phyloP scores from a whole-genome alignment of 2,113 vertebrate genomes.

The Nothobranchius kuhntae region DNA sequence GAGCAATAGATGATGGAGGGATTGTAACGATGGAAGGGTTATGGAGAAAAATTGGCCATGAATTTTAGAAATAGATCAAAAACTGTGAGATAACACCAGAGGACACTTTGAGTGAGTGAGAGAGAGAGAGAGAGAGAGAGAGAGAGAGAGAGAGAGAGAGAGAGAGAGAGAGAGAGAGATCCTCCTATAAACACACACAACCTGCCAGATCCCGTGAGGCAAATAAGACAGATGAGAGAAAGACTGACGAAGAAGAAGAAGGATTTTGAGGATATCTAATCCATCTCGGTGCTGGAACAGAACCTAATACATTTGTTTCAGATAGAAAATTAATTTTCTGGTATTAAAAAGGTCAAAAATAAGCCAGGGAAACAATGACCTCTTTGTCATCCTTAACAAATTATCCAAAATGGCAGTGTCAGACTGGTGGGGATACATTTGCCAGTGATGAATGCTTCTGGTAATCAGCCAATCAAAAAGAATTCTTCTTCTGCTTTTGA shows the following conservation, averaged over 20 bases:
- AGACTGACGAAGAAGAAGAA: slow-evolving; percentile 38
- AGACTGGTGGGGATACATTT: slow-evolving; percentile 85
- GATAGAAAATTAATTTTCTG: slow-evolving; percentile 95
- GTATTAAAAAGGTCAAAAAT: slow-evolving; percentile 97
- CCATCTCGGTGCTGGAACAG: slow-evolving; percentile 86
- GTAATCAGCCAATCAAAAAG: slow-evolving; percentile 92
- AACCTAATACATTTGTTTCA: slow-evolving; percentile 94
- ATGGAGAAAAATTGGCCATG: slow-evolving; percentile 76
- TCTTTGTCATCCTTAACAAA: slow-evolving; percentile 96
- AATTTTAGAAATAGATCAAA: slow-evolving; percentile 76
- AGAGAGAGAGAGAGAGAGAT: slow-evolving; percentile 18
- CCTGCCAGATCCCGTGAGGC: neutral
- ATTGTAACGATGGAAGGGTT: slow-evolving; percentile 56
- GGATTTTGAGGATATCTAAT: slow-evolving; percentile 87
- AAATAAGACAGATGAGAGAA: slow-evolving; percentile 29
- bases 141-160: slow-evolving; percentile 6
- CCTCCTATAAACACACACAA: slow-evolving; percentile 11
- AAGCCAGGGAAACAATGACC: slow-evolving; percentile 86
- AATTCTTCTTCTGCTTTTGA: slow-evolving; percentile 82
- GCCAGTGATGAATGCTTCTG: slow-evolving; percentile 87
- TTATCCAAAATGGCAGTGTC: slow-evolving; percentile 91
- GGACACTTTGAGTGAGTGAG: slow-evolving; percentile 55
- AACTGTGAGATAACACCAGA: slow-evolving; percentile 74
- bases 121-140: neutral
- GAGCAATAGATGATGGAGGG: slow-evolving; percentile 48